These are phyloP conservation scores for Potamilus streckersoni DNA, from an alignment of 1,140 invertebrate genomes.

Conservation along the genomic window DNA sequence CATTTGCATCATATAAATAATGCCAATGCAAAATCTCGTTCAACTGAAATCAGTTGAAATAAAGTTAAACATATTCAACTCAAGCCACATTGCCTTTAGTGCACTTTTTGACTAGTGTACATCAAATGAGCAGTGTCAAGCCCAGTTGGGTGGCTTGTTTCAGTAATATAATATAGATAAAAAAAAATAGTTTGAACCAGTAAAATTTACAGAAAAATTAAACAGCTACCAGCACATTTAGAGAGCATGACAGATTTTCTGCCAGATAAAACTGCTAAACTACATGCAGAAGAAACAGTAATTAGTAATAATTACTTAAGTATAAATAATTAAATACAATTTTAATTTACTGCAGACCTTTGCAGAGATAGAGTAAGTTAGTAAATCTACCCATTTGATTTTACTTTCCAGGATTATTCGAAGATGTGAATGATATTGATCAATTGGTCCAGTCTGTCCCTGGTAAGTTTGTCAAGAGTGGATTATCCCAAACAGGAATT, in stretches of 20 bases:
- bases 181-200: too few species aligned
- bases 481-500: too few species aligned
- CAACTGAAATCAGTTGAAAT: too few species aligned
- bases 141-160: too few species aligned
- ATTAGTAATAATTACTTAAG: not conserved
- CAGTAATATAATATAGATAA: too few species aligned
- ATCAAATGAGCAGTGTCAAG: too few species aligned
- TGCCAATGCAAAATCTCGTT: too few species aligned
- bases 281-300: not conserved
- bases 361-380: not conserved
- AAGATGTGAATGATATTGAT: slow-evolving; percentile 77
- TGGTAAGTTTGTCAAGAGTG: slow-evolving; percentile 37
- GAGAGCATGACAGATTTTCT: not conserved
- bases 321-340: not conserved
- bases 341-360: not conserved
- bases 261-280: not conserved
- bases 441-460: slow-evolving; percentile 79
- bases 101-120: too few species aligned
- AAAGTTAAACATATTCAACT: too few species aligned
- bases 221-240: not conserved
- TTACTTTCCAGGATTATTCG: slow-evolving; percentile 76
- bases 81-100: too few species aligned
- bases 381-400: not conserved
- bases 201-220: too few species aligned
- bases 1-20: too few species aligned